phyloP scores from a whole-genome alignment of 2,797 vertebrate species.

The Hoplostethus mediterraneus region DNA sequence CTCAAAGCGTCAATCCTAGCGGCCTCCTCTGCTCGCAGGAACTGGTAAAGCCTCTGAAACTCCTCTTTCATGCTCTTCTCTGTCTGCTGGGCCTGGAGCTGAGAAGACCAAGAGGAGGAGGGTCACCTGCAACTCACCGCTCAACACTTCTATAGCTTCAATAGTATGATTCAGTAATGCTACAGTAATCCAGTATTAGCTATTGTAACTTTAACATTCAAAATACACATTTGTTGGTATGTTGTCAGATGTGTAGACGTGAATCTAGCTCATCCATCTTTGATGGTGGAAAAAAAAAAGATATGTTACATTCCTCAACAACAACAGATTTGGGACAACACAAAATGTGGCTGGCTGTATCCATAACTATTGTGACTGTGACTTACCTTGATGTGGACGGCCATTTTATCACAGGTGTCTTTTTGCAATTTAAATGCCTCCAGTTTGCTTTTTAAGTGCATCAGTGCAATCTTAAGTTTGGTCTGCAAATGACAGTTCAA shows the following conservation, averaged over 20 bases:
- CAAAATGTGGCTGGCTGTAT: accelerated
- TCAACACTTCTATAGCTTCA: not conserved
- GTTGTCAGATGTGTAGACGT: too few relatives aligned
- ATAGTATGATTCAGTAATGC: not conserved
- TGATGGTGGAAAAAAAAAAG: too few relatives aligned
- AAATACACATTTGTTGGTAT: not conserved
- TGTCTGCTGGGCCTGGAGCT: conserved; percentile 55
- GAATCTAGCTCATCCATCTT: too few relatives aligned
- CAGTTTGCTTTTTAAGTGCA: conserved; percentile 24
- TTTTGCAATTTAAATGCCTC: not conserved
- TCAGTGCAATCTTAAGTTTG: conserved; percentile 1
- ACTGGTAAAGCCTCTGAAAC: conserved; percentile 51
- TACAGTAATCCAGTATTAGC: not conserved
- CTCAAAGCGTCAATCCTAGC: conserved; percentile 30
- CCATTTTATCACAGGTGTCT: conserved; percentile 3
- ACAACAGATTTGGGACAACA: not conserved
- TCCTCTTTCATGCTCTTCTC: conserved; percentile 41
- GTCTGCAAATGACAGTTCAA: not conserved
- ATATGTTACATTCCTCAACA: not conserved
- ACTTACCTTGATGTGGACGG: conserved; percentile 36
- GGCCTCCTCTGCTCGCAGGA: conserved; percentile 53
- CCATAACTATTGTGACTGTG: not conserved
- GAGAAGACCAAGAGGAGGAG: not conserved
- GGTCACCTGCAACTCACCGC: not conserved
- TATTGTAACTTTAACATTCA: not conserved